These are phyloP conservation scores for Chrysogorgia sp. DNA, from an alignment of 92 coral and sea anemone species.

Conservation along the genomic window DNA sequence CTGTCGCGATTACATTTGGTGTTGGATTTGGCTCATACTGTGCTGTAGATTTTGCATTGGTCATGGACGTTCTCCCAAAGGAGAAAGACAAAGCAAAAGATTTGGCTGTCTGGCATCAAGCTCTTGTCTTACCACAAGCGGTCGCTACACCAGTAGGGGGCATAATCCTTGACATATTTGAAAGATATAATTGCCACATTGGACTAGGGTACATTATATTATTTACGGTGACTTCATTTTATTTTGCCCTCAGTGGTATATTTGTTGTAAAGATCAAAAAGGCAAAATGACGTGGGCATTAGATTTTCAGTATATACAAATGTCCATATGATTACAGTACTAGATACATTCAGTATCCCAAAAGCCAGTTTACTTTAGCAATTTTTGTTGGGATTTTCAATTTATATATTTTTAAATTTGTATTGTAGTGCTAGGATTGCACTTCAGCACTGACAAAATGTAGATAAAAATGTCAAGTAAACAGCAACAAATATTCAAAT, in stretches of 20 bases:
- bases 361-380: too few relatives aligned
- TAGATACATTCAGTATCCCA: too few relatives aligned
- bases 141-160: slow-evolving; percentile 98
- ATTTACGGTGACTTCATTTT: slow-evolving; percentile 88
- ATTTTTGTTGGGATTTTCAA: too few relatives aligned
- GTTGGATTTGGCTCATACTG: slow-evolving; percentile 98
- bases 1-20: slow-evolving; percentile 93
- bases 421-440: too few relatives aligned
- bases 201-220: slow-evolving; percentile 98
- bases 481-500: too few relatives aligned
- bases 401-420: too few relatives aligned
- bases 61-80: slow-evolving; percentile 97
- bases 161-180: slow-evolving; percentile 88
- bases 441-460: too few relatives aligned
- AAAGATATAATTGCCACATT: slow-evolving; percentile 86
- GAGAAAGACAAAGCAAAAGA: slow-evolving; percentile 99
- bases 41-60: slow-evolving; percentile 97
- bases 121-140: slow-evolving; percentile 98
- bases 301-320: too few relatives aligned
- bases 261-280: slow-evolving; percentile 88
- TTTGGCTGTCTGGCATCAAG: slow-evolving; percentile 99
- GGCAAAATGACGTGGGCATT: slow-evolving; percentile 57
- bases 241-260: slow-evolving; percentile 95
- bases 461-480: too few relatives aligned
- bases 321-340: too few relatives aligned